Evolutionary conservation across 2,113 vertebrate species (phyloP).

Genomic region (Alligator mississippiensis): DNA sequence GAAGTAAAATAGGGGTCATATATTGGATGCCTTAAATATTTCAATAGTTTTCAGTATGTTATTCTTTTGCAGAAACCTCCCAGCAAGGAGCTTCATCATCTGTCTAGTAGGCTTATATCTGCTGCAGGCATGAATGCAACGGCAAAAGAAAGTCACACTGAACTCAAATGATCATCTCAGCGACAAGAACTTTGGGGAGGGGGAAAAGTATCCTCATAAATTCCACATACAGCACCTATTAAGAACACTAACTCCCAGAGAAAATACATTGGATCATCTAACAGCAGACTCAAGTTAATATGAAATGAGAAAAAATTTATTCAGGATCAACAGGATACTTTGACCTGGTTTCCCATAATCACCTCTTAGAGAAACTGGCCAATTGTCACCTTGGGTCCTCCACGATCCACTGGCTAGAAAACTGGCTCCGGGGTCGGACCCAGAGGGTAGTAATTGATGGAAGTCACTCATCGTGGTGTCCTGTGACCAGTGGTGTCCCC

Average conservation of each 20-base stretch:
- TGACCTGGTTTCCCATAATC: too few relatives aligned
- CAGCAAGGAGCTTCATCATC: background rate
- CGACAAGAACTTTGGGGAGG: background rate
- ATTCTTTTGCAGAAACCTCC: background rate
- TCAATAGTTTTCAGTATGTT: background rate
- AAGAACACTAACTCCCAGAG: accelerated
- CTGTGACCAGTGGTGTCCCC: too few relatives aligned
- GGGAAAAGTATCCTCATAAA: background rate
- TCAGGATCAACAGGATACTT: background rate
- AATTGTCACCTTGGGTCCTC: too few relatives aligned
- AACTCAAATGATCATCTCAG: background rate
- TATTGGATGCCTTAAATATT: background rate
- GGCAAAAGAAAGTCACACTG: background rate
- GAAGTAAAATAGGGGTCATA: background rate
- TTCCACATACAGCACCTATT: accelerated
- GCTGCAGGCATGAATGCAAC: background rate
- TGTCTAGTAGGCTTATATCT: background rate
- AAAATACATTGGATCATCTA: background rate
- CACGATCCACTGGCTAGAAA: too few relatives aligned
- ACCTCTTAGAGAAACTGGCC: too few relatives aligned
- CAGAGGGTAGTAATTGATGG: too few relatives aligned
- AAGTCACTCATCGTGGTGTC: too few relatives aligned
- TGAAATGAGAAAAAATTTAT: background rate
- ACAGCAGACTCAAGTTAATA: background rate
- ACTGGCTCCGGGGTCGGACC: too few relatives aligned